These are phyloP conservation scores for Eira barbara DNA, from an alignment of 2,113 vertebrate species.

Conservation along the genomic window DNA sequence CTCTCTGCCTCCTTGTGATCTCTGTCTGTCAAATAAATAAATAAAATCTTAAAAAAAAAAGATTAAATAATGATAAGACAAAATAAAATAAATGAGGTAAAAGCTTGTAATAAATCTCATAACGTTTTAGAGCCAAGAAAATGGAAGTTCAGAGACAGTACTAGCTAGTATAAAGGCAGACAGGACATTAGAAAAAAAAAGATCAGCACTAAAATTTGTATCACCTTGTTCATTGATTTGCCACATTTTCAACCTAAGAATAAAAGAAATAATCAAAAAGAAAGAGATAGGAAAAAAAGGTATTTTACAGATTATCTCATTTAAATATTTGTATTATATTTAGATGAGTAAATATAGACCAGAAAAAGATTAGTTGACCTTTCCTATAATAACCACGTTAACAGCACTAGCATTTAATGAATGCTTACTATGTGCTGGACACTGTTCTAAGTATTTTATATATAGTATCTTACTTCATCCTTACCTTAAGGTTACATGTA, in stretches of 20 bases:
- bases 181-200: not conserved
- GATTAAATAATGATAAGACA: not conserved
- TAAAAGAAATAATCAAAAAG: not conserved
- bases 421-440: not conserved
- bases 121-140: conserved; percentile 8
- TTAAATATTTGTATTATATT: conserved; percentile 1
- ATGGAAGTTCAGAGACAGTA: not conserved
- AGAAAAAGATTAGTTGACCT: not conserved
- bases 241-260: not conserved
- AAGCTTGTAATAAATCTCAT: not conserved
- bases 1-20: too few species aligned
- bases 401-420: not conserved
- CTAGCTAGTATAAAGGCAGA: not conserved
- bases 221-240: not conserved
- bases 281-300: not conserved
- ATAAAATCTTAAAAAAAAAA: too few species aligned
- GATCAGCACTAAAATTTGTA: not conserved
- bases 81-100: not conserved
- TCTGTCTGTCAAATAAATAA: too few species aligned
- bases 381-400: not conserved
- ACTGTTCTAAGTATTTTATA: not conserved
- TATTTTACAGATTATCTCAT: not conserved
- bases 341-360: not conserved
- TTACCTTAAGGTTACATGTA: not conserved
- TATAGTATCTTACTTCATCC: not conserved